These are phyloP conservation scores for Drosophila lini DNA, from an alignment of 1,140 invertebrate species.

Conservation along the genomic window DNA sequence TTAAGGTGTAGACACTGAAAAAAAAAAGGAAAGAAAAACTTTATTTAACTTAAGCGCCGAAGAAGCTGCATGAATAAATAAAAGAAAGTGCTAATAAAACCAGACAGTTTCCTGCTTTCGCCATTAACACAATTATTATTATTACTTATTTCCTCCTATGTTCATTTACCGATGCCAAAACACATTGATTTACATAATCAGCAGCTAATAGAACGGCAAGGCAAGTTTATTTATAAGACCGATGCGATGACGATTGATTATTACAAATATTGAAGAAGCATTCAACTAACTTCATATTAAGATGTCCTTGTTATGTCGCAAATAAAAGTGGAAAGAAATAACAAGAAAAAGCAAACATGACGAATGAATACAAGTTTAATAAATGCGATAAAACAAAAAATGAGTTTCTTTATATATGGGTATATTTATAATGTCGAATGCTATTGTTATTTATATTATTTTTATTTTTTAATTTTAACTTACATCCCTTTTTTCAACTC, in stretches of 20 bases:
- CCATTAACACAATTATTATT: slow-evolving; percentile 30
- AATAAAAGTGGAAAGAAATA: slow-evolving; percentile 44
- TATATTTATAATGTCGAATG: no score
- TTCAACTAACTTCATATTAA: slow-evolving; percentile 51
- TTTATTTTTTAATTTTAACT: no score
- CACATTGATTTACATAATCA: slow-evolving; percentile 53
- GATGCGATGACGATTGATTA: slow-evolving; percentile 51
- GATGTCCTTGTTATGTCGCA: slow-evolving; percentile 56
- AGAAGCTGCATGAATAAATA: slow-evolving; percentile 39
- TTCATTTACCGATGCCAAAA: slow-evolving; percentile 61
- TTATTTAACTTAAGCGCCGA: slow-evolving; percentile 38
- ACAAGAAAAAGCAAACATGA: slow-evolving; percentile 66
- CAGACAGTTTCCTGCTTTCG: slow-evolving; percentile 36
- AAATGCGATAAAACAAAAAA: slow-evolving; percentile 68
- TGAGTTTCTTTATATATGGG: background rate
- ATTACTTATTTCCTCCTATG: slow-evolving; percentile 48
- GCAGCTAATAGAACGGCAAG: slow-evolving; percentile 52
- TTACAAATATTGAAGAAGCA: slow-evolving; percentile 37
- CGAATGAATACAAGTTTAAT: slow-evolving; percentile 81
- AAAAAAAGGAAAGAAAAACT: slow-evolving; percentile 32
- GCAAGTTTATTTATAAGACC: slow-evolving; percentile 51
- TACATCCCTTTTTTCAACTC: background rate
- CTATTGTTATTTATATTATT: no score
- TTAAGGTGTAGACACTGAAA: slow-evolving; percentile 70
- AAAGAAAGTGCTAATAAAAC: slow-evolving; percentile 25